Conservation (phyloP, 2,113 vertebrate species). For the Bungarus multicinctus region DNA sequence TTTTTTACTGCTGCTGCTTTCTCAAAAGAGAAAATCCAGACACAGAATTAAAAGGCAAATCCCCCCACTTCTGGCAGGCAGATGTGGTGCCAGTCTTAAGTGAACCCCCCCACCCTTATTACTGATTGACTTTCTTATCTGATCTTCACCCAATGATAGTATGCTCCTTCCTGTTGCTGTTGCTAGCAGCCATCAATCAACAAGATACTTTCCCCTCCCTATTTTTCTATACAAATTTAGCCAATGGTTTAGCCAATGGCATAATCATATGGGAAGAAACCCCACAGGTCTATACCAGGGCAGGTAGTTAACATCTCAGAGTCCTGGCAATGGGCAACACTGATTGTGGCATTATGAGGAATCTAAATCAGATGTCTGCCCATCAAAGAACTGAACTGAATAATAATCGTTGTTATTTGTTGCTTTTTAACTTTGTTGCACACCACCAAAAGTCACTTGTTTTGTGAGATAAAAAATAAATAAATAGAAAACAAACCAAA, state of each 20-base stretch:
- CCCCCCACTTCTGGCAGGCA: not conserved
- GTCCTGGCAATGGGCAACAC: not conserved
- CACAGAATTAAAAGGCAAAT: not conserved
- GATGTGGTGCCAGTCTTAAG: not conserved
- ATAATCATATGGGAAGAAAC: not conserved
- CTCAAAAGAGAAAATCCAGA: constrained; percentile 1
- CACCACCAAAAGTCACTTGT: not conserved
- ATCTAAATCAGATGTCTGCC: not conserved
- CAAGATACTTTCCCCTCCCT: not conserved
- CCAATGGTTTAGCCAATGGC: not conserved
- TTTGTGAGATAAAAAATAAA: not conserved
- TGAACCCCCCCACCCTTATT: not conserved
- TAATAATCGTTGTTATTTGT: not conserved
- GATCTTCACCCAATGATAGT: not conserved
- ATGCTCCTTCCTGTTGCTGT: not conserved
- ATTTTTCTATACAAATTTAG: not conserved
- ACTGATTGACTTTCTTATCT: not conserved
- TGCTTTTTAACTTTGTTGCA: not conserved
- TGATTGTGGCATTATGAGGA: not conserved
- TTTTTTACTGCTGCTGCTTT: constrained; percentile 22
- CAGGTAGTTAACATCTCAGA: not conserved
- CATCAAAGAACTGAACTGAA: not conserved
- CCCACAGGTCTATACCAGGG: not conserved
- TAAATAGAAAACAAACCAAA: not conserved
- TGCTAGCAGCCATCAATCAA: not conserved